Percentiles rank a stretch among this genome's conserved stretches.
Evolutionary conservation across 2,888 invertebrate genomes (phyloP).

Genomic region (Unio delphinus): DNA sequence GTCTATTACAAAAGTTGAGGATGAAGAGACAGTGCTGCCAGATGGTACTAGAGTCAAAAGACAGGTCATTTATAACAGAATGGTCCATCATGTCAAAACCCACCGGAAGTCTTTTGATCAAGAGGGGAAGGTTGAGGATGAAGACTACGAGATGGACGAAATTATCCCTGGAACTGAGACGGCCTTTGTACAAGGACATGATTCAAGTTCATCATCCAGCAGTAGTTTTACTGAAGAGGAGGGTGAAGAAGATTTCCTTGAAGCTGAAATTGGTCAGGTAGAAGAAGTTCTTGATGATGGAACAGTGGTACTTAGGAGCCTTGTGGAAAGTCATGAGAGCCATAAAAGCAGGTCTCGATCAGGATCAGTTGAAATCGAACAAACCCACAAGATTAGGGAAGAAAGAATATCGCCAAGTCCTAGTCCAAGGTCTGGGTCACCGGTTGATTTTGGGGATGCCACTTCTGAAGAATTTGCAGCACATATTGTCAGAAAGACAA

Average conservation of each 20-base stretch:
- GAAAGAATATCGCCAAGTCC: slow-evolving; percentile 29
- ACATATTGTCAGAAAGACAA: slow-evolving; percentile 33
- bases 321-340: slow-evolving; percentile 40
- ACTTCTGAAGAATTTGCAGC: slow-evolving; percentile 20
- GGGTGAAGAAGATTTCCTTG: slow-evolving; percentile 15
- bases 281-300: slow-evolving; percentile 48
- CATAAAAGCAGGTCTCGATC: slow-evolving; percentile 42
- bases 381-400: slow-evolving; percentile 15
- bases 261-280: slow-evolving; percentile 37
- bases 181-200: slow-evolving; percentile 47
- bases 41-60: slow-evolving; percentile 60
- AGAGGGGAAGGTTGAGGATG: slow-evolving; percentile 32
- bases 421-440: slow-evolving; percentile 41
- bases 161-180: slow-evolving; percentile 61
- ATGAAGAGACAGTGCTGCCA: slow-evolving; percentile 54
- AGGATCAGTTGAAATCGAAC: slow-evolving; percentile 40
- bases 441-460: slow-evolving; percentile 17
- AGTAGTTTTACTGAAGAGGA: slow-evolving; percentile 39
- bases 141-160: slow-evolving; percentile 58
- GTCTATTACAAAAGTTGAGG: slow-evolving; percentile 46
- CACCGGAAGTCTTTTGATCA: slow-evolving; percentile 56
- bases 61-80: slow-evolving; percentile 58
- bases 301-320: slow-evolving; percentile 34
- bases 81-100: slow-evolving; percentile 59
- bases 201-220: slow-evolving; percentile 28